These are phyloP conservation scores for Diploscapter pachys DNA, from an alignment of 1,140 invertebrate genomes.

Conservation along the genomic window DNA sequence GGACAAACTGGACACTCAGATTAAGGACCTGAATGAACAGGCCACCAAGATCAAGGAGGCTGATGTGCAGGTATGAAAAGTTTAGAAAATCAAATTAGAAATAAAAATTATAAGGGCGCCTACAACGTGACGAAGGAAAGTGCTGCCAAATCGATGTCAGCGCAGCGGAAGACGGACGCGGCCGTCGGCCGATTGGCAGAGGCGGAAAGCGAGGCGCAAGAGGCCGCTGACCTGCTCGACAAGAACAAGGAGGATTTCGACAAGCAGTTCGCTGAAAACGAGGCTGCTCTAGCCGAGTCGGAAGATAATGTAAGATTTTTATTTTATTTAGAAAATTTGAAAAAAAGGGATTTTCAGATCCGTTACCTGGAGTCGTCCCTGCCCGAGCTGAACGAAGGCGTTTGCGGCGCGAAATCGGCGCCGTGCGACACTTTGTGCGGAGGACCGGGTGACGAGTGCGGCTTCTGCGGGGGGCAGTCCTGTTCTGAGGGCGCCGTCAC, in stretches of 20 bases:
- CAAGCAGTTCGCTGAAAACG: slow-evolving; percentile 53
- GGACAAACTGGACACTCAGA: slow-evolving; percentile 35
- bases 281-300: slow-evolving; percentile 44
- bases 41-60: slow-evolving; percentile 49
- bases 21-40: slow-evolving; percentile 46
- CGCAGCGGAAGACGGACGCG: slow-evolving; percentile 36
- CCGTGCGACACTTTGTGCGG: slow-evolving; percentile 55
- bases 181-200: slow-evolving; percentile 36
- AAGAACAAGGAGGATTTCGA: slow-evolving; percentile 53
- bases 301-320: slow-evolving; percentile 14
- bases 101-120: slow-evolving; percentile 42
- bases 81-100: not conserved
- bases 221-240: slow-evolving; percentile 44
- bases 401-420: slow-evolving; percentile 50
- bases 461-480: slow-evolving; percentile 53
- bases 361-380: slow-evolving; percentile 37
- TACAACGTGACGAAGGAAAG: slow-evolving; percentile 54
- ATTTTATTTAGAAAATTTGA: too few species aligned
- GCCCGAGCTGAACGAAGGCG: slow-evolving; percentile 49
- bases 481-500: slow-evolving; percentile 54
- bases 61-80: slow-evolving; percentile 46
- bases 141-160: slow-evolving; percentile 39
- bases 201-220: slow-evolving; percentile 20
- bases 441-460: slow-evolving; percentile 44
- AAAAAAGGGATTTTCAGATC: not conserved